A percentile compares a stretch with the other conserved stretches of the same genome.
Conservation (phyloP, 2,113 vertebrate species). For the Psittacara wagleri region DNA sequence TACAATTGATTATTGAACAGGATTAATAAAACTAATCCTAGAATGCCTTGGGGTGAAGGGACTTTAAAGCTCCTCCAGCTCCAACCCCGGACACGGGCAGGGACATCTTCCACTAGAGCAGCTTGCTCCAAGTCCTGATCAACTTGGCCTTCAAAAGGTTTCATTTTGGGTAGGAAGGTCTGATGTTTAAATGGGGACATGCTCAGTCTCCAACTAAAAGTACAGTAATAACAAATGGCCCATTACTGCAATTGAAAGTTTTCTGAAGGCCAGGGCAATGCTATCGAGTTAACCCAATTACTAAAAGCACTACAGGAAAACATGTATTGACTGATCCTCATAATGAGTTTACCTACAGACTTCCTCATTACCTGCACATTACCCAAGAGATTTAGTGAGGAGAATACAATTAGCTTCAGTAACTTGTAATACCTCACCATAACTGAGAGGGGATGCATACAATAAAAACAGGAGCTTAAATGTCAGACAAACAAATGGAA, state of each 20-base stretch:
- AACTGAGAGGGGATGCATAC: not conserved
- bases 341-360: slow-evolving; percentile 53
- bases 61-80: not conserved
- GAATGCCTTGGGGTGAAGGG: not conserved
- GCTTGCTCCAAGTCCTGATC: not conserved
- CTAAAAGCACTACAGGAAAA: slow-evolving; percentile 42
- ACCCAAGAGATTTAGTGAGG: not conserved
- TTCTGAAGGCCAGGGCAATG: not conserved
- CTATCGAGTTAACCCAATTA: slow-evolving; percentile 30
- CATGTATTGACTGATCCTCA: not conserved
- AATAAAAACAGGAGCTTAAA: not conserved
- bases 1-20: not conserved
- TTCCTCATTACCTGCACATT: slow-evolving; percentile 36
- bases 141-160: not conserved
- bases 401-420: slow-evolving; percentile 36
- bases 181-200: not conserved
- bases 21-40: not conserved
- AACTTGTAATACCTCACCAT: not conserved
- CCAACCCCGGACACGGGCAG: not conserved
- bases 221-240: not conserved
- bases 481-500: not conserved
- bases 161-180: not conserved
- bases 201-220: not conserved
- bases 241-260: not conserved
- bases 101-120: not conserved